Conservation (phyloP, 2,888 invertebrate genomes). For the Limnephilus lunatus region DNA sequence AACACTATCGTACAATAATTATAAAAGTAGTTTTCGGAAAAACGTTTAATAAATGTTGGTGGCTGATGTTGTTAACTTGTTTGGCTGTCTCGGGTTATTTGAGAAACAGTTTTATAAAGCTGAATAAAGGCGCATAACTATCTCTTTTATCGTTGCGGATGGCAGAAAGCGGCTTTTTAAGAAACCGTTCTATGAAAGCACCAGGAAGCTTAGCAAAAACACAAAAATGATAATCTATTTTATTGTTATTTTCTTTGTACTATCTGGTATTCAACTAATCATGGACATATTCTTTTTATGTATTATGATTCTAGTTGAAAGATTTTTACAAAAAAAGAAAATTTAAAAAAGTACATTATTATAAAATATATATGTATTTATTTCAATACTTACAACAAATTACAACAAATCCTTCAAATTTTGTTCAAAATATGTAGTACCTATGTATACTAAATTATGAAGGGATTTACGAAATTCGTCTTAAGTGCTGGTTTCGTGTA, state of each 20-base stretch:
- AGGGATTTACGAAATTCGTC: background rate
- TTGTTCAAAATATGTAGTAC: too few relatives aligned
- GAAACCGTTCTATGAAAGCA: too few relatives aligned
- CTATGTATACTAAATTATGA: too few relatives aligned
- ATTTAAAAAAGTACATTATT: background rate
- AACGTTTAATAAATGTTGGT: background rate
- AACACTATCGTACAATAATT: too few relatives aligned
- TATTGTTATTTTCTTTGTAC: background rate
- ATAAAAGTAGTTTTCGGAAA: background rate
- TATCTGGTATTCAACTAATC: background rate
- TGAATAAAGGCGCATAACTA: background rate
- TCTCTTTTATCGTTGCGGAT: background rate
- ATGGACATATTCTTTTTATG: background rate
- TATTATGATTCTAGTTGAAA: background rate
- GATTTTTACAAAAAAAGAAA: too few relatives aligned
- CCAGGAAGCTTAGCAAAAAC: background rate
- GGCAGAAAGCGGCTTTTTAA: background rate
- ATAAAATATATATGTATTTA: too few relatives aligned
- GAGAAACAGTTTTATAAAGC: background rate
- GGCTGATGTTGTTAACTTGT: background rate
- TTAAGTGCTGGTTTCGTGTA: too few relatives aligned
- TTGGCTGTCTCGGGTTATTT: background rate
- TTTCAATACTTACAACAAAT: too few relatives aligned
- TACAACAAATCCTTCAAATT: too few relatives aligned
- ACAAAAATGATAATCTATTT: background rate